Evolutionary conservation across 2,797 vertebrate species (phyloP), one percentile per base, ranked within the genome.

Genomic region (Pelobates cultripes): DNA sequence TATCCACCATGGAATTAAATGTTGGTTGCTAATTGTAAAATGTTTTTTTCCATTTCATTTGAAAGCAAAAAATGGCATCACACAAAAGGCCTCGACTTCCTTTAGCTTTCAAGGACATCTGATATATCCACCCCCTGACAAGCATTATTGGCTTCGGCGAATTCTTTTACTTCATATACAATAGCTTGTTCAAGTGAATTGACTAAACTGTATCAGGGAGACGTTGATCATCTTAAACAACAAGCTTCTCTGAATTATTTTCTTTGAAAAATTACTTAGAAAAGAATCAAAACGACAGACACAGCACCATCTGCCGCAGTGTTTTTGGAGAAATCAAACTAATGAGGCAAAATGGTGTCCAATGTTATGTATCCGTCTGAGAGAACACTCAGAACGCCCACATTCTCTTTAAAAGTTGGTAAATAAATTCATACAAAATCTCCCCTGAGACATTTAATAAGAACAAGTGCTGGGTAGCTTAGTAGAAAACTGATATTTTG

Each of bases 221-320:
- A 67, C 44, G 66, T 77, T 77, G 75, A 77, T 77, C 51, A 68
- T 68, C 47, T 69, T 9, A 69, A 69, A 69, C 9, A 57, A 69
- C 9, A 57, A 69, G 75, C 42, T 77, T 51, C 75, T 77, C 64
- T 55, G 17, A 55, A 53, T 77, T 77, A 57, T 77, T 68, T 13
- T 17, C 75, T 53, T 55, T 41, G 45, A 43, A 77, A 77, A 47
- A 53, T 66, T 61, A 61, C 12, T 61, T 61, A 5, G 15, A 61
- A 61, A 61, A 15, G 57, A 14, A 14, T 61, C 13, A 61, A 61
- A 4, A 53, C 7, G 45, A 42, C 28, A 69, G 47, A 51, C 66
- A 17, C 15, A 43, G 51, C n/a, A 43, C 64, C 66, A 57, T 77
- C 64, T 69, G 41, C 12, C 17, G 51, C 43, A 4, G 70, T 53